These are phyloP conservation scores for Lymantria dispar DNA, from an alignment of 2,888 invertebrate species.

Conservation along the genomic window DNA sequence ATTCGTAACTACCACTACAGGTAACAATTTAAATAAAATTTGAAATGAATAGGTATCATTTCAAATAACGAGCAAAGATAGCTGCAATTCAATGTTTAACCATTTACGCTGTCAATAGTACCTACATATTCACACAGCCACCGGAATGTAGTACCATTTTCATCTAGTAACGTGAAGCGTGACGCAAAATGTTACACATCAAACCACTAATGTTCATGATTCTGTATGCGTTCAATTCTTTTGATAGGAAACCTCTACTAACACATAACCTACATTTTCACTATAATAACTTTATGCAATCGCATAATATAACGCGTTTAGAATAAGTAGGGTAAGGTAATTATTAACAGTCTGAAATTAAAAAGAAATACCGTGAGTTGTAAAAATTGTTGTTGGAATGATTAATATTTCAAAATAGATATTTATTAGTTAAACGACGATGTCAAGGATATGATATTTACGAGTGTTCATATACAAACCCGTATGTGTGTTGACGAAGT, in stretches of 20 bases:
- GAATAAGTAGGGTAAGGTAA: constrained; percentile 27
- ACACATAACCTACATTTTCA: constrained; percentile 30
- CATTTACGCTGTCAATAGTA: too few species aligned
- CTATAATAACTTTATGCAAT: constrained; percentile 25
- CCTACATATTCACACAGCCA: too few species aligned
- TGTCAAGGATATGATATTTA: constrained; percentile 30
- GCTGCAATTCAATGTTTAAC: too few species aligned
- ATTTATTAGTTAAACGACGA: constrained; percentile 16
- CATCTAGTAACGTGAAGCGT: constrained; percentile 22
- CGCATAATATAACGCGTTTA: constrained; percentile 10
- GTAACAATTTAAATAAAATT: too few species aligned
- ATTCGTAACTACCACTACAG: too few species aligned
- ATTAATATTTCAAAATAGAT: constrained; percentile 30
- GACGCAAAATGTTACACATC: constrained; percentile 17
- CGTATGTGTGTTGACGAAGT: too few species aligned
- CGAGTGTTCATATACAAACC: not conserved
- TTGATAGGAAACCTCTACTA: constrained; percentile 15
- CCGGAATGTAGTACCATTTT: constrained; percentile 11
- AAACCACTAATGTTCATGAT: constrained; percentile 21
- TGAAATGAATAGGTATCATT: too few species aligned
- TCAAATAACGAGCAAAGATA: too few species aligned
- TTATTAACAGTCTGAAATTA: constrained; percentile 9
- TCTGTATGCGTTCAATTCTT: constrained; percentile 11
- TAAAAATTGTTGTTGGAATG: constrained; percentile 13
- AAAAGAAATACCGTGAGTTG: constrained; percentile 4